Conservation (phyloP, 2,888 invertebrate genomes). For the Urechis unicinctus region DNA sequence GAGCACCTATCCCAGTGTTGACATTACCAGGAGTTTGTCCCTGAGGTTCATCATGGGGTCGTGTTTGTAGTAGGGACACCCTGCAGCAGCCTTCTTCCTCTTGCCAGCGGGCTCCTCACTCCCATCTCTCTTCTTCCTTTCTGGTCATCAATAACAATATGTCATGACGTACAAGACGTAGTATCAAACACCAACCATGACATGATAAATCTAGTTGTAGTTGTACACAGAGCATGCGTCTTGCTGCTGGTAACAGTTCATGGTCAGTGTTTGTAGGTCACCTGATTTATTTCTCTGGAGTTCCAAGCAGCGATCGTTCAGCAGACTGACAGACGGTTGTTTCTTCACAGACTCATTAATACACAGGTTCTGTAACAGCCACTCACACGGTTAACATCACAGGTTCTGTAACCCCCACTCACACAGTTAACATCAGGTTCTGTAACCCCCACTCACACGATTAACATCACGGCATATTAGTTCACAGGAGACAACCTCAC, state of each 20-base stretch:
- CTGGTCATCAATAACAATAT: no score
- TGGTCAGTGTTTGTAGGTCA: conserved; percentile 21
- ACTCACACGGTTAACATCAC: no score
- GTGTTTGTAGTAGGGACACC: conserved; percentile 43
- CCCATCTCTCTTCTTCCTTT: no score
- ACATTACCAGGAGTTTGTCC: conserved; percentile 32
- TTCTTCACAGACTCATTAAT: conserved; percentile 73
- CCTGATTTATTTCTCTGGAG: conserved; percentile 53
- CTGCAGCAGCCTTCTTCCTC: conserved; percentile 3
- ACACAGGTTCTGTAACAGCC: conserved; percentile 72
- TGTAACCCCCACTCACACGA: no score
- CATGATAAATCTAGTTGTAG: conserved; percentile 32
- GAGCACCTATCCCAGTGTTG: no score
- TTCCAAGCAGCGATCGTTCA: conserved; percentile 67
- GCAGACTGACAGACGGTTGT: conserved; percentile 68
- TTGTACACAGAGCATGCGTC: conserved; percentile 46
- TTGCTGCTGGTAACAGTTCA: background rate
- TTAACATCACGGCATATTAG: no score
- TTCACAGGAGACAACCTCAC: no score
- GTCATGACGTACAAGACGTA: no score
- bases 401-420: no score
- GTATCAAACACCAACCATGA: no score
- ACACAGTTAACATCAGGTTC: no score
- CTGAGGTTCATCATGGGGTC: conserved; percentile 31
- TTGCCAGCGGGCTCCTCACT: conserved; percentile 4